Evolutionary conservation across 2,888 invertebrate species (phyloP).

Genomic region (Maniola hyperantus): DNA sequence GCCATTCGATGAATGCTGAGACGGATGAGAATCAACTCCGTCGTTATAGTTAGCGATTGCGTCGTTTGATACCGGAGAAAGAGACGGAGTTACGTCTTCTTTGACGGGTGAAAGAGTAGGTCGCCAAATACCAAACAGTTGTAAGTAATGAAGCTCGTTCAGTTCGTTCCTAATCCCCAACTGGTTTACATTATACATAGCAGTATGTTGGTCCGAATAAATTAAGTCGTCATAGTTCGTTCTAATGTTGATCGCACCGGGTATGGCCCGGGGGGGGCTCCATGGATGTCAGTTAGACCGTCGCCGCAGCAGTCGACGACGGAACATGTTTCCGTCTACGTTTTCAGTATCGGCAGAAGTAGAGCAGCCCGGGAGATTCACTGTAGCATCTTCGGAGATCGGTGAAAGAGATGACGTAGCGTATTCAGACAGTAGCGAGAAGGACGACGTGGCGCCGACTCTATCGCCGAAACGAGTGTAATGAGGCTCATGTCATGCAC

Average conservation of each 20-base stretch:
- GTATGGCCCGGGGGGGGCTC: background rate
- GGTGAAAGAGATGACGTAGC: background rate
- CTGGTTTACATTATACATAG: background rate
- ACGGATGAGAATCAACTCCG: background rate
- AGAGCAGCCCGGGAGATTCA: background rate
- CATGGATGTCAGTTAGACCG: background rate
- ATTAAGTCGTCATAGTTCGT: background rate
- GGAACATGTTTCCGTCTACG: background rate
- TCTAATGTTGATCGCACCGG: background rate
- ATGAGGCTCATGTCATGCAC: constrained; percentile 48
- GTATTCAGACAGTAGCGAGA: background rate
- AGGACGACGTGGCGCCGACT: background rate
- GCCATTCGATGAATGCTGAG: background rate
- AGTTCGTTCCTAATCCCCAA: too few relatives aligned
- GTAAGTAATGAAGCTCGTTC: too few relatives aligned
- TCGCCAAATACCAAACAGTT: background rate
- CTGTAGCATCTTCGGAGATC: background rate
- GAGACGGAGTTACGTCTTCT: background rate
- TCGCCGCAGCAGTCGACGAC: background rate
- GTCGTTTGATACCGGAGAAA: background rate
- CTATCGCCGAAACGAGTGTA: background rate
- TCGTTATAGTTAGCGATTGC: background rate
- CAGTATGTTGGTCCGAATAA: too few relatives aligned
- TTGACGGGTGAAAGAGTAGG: background rate
- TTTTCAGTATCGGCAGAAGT: background rate